A percentile compares a stretch with the other conserved stretches of the same genome.
Conservation (phyloP, 2,888 invertebrate genomes). For the Drosophila subsilvestris region DNA sequence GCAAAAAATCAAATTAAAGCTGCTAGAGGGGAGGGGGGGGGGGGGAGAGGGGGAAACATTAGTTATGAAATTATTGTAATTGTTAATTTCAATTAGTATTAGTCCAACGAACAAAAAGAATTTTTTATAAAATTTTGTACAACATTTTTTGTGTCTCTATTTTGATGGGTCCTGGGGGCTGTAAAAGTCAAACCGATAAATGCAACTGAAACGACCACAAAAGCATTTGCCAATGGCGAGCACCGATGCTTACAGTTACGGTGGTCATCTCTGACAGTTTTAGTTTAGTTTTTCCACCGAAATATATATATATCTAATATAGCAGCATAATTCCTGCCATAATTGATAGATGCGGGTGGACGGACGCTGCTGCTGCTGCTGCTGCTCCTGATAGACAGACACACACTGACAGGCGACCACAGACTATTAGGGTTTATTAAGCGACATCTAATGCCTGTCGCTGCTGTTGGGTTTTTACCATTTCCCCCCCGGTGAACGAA, state of each 20-base stretch:
- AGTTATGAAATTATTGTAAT: slow-evolving; percentile 6
- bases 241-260: slow-evolving; percentile 46
- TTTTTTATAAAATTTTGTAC: slow-evolving; percentile 7
- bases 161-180: slow-evolving; percentile 5
- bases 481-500: not conserved
- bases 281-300: slow-evolving; percentile 6
- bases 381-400: slow-evolving; percentile 29
- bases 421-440: slow-evolving; percentile 77
- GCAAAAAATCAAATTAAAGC: not conserved
- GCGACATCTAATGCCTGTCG: slow-evolving; percentile 67
- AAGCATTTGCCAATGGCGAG: slow-evolving; percentile 26
- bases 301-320: slow-evolving; percentile 35
- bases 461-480: slow-evolving; percentile 5
- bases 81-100: slow-evolving; percentile 4
- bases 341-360: slow-evolving; percentile 54
- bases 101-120: not conserved
- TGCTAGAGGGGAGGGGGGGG: too few relatives aligned
- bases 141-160: not conserved
- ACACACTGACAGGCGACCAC: slow-evolving; percentile 49
- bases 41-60: slow-evolving; percentile 1
- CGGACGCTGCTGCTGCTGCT: too few relatives aligned
- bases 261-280: slow-evolving; percentile 59
- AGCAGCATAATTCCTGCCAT: slow-evolving; percentile 52
- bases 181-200: slow-evolving; percentile 54
- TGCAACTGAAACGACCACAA: slow-evolving; percentile 40